phyloP scores from a whole-genome alignment of 1,140 invertebrate species.

The Drosophila funebris region DNA sequence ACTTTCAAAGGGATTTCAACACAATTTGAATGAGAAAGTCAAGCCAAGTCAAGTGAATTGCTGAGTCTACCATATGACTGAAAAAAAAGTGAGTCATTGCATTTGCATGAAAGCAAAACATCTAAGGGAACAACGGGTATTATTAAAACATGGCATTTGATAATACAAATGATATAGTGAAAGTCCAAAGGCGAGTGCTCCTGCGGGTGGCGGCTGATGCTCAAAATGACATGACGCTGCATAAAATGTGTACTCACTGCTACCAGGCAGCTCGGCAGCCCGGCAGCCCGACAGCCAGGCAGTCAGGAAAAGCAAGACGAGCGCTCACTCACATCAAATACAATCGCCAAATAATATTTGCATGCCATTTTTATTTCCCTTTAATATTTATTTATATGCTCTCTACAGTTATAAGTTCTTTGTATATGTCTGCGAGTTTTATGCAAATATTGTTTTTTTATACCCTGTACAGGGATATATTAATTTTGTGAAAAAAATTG shows the following conservation, averaged over 20 bases:
- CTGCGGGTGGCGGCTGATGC: constrained; percentile 2
- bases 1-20: not conserved
- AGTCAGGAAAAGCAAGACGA: not conserved
- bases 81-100: constrained; percentile 14
- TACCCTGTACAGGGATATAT: too few species aligned
- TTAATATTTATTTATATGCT: constrained; percentile 61
- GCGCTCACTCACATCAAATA: constrained; percentile 23
- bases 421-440: constrained; percentile 37
- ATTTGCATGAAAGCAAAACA: constrained; percentile 7
- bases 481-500: too few species aligned
- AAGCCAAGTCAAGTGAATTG: not conserved
- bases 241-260: constrained; percentile 46
- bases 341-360: constrained; percentile 43
- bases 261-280: too few species aligned
- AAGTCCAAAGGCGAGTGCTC: constrained; percentile 2
- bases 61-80: not conserved
- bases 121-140: constrained; percentile 20
- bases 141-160: constrained; percentile 37
- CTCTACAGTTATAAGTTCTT: constrained; percentile 4
- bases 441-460: constrained; percentile 70
- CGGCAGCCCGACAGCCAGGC: too few species aligned
- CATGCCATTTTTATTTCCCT: constrained; percentile 63
- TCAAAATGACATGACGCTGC: constrained; percentile 57
- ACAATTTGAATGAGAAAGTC: not conserved
- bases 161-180: constrained; percentile 32